phyloP scores from a whole-genome alignment of 2,113 vertebrate genomes.

The Hemibagrus wyckioides region DNA sequence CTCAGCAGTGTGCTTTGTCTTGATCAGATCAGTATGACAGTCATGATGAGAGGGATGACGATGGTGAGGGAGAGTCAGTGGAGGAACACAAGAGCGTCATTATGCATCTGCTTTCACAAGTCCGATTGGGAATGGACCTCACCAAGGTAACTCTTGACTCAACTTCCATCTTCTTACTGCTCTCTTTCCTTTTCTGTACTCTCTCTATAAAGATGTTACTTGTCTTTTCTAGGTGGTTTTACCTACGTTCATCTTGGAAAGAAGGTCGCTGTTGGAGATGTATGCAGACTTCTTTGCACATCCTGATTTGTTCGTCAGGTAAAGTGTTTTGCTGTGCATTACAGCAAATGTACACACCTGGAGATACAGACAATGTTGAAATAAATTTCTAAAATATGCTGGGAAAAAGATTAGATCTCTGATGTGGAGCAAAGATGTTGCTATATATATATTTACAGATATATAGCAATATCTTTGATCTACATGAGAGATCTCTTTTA shows the following conservation, averaged over 20 bases:
- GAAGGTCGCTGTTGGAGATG: slow-evolving; percentile 97
- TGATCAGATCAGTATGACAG: slow-evolving; percentile 87
- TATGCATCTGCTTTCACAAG: slow-evolving; percentile 97
- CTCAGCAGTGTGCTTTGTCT: slow-evolving; percentile 14
- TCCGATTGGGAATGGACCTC: slow-evolving; percentile 96
- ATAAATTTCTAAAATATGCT: no score
- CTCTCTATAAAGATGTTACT: background rate
- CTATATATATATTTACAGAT: background rate
- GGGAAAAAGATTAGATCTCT: no score
- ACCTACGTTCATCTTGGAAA: slow-evolving; percentile 96
- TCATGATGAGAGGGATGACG: slow-evolving; percentile 91
- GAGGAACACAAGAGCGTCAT: slow-evolving; percentile 99
- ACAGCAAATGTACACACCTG: background rate
- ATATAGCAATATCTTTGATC: background rate
- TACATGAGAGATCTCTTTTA: background rate
- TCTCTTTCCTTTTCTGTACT: background rate
- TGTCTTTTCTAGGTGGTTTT: slow-evolving; percentile 85
- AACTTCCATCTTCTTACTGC: background rate
- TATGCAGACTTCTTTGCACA: slow-evolving; percentile 99
- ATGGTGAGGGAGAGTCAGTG: slow-evolving; percentile 91
- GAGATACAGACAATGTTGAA: background rate
- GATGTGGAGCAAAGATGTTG: no score
- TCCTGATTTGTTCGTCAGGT: slow-evolving; percentile 97
- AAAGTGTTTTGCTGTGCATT: slow-evolving; percentile 43
- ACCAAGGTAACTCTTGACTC: slow-evolving; percentile 83